Evolutionary conservation across 2,113 vertebrate species (phyloP).

Genomic region (Halichoerus grypus): DNA sequence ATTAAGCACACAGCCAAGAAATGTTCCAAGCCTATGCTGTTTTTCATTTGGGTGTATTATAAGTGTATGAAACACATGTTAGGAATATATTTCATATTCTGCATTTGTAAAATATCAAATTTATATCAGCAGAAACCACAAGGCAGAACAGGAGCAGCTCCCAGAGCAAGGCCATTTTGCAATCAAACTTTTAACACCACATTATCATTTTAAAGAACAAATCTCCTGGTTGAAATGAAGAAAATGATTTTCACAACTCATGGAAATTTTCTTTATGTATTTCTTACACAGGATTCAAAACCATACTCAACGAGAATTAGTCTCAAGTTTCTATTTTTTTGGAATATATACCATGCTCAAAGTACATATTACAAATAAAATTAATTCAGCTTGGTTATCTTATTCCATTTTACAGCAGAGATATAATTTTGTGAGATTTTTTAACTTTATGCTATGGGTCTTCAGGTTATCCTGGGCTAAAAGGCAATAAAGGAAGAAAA

Average conservation of each 20-base stretch:
- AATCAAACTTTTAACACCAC: conserved; percentile 88
- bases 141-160: conserved; percentile 83
- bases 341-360: neutral
- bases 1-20: conserved; percentile 85
- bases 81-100: conserved; percentile 90
- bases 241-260: conserved; percentile 77
- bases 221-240: conserved; percentile 72
- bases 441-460: neutral
- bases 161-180: conserved; percentile 76
- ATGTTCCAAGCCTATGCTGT: conserved; percentile 84
- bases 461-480: neutral
- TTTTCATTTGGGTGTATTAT: conserved; percentile 89
- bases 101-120: conserved; percentile 91
- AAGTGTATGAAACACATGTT: conserved; percentile 90
- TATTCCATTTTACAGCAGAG: neutral
- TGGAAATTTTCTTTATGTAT: conserved; percentile 70
- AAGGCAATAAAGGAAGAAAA: neutral
- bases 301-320: conserved; percentile 44
- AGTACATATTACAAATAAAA: conserved; percentile 53
- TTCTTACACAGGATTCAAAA: conserved; percentile 68
- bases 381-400: neutral
- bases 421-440: neutral
- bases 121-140: conserved; percentile 90
- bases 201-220: conserved; percentile 83
- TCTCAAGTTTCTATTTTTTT: conserved; percentile 42